These are phyloP conservation scores for Julus scandinavius DNA, from an alignment of 2,888 invertebrate genomes.

Conservation along the genomic window DNA sequence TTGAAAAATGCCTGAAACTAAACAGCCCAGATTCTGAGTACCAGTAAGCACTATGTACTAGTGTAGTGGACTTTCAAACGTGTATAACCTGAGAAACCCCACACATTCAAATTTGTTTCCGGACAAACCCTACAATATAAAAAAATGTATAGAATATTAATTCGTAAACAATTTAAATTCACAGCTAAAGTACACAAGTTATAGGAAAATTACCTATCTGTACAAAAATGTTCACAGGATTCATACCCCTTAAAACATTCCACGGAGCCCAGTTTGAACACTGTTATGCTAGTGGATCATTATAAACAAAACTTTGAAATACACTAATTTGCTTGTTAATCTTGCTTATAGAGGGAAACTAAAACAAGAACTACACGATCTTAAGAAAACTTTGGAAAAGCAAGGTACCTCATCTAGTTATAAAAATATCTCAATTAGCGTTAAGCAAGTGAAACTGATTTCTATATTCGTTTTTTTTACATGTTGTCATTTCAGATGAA, in stretches of 20 bases:
- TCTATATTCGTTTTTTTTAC: not conserved
- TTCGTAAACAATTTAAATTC: too few species aligned
- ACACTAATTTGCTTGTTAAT: not conserved
- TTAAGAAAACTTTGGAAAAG: not conserved
- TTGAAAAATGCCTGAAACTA: not conserved
- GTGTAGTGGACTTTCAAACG: not conserved
- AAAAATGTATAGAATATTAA: too few species aligned
- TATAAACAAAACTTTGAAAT: too few species aligned
- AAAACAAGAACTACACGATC: not conserved
- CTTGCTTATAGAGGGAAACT: slow-evolving; percentile 21
- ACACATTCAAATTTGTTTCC: not conserved
- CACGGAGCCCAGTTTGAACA: too few species aligned
- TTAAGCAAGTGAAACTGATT: too few species aligned
- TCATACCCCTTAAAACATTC: too few species aligned
- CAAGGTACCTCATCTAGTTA: not conserved
- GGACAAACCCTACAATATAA: not conserved
- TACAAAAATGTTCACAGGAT: too few species aligned
- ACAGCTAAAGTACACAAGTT: too few species aligned
- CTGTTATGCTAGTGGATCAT: too few species aligned
- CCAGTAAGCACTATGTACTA: not conserved
- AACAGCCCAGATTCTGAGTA: not conserved
- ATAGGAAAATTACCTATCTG: too few species aligned
- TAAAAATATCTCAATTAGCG: not conserved
- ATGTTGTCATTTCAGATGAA: not conserved
- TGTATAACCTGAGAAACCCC: too few species aligned